Evolutionary conservation across 2,888 invertebrate genomes (phyloP).

Genomic region (Andrena flavipes): DNA sequence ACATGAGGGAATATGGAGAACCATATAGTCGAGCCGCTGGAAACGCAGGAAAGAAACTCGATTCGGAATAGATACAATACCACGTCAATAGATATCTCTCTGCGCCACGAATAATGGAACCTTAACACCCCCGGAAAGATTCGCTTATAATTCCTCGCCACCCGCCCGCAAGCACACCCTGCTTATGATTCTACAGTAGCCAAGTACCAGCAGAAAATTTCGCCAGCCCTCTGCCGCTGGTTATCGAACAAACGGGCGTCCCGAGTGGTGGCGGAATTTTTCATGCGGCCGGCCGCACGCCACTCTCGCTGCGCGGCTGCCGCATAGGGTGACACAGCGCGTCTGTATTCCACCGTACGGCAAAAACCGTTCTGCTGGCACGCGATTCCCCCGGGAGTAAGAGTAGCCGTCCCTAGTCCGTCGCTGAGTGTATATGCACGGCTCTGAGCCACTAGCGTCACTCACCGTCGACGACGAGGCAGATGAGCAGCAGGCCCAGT

Average conservation of each 20-base stretch:
- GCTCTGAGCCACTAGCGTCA: not conserved
- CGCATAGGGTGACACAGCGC: conserved; percentile 41
- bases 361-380: not conserved
- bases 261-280: conserved; percentile 33
- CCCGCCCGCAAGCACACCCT: too few species aligned
- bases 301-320: conserved; percentile 5
- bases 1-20: too few species aligned
- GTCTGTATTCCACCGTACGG: not conserved
- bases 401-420: not conserved
- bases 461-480: conserved; percentile 62
- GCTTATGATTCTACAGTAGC: too few species aligned
- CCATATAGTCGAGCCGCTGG: too few species aligned
- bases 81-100: too few species aligned
- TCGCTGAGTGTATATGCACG: not conserved
- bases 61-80: too few species aligned
- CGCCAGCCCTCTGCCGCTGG: not conserved
- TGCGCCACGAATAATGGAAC: too few species aligned
- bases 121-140: too few species aligned
- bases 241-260: conserved; percentile 55
- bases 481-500: conserved; percentile 50
- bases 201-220: conserved; percentile 1
- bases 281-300: conserved; percentile 29
- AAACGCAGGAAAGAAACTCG: too few species aligned
- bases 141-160: too few species aligned
- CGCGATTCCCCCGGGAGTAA: not conserved